Percentiles rank a stretch among this genome's conserved stretches.
Evolutionary conservation across 2,888 invertebrate genomes (phyloP).

Genomic region (Agrotis ipsilon): DNA sequence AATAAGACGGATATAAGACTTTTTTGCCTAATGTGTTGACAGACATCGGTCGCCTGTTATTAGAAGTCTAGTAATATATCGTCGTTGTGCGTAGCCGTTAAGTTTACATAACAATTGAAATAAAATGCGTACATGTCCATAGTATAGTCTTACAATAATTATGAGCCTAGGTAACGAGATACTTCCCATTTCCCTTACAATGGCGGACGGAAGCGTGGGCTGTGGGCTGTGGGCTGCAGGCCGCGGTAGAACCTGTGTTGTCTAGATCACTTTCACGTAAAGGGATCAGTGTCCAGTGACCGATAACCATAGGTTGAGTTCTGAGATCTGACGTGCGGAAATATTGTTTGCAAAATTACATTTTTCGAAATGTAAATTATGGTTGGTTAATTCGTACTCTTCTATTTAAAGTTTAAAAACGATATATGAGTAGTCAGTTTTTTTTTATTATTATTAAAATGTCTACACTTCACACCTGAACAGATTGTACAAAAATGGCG

Average conservation of each 20-base stretch:
- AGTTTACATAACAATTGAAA: neutral
- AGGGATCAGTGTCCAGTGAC: conserved; percentile 61
- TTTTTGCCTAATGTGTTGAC: no score
- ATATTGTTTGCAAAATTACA: no score
- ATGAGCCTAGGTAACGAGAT: conserved; percentile 39
- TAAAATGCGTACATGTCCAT: neutral
- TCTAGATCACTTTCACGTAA: conserved; percentile 71
- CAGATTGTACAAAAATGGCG: neutral
- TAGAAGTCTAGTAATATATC: no score
- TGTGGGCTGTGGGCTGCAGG: conserved; percentile 16
- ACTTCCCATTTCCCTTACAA: conserved; percentile 56
- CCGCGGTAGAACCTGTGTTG: conserved; percentile 46
- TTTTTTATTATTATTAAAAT: no score
- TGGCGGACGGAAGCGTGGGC: conserved; percentile 52
- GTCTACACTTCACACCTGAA: neutral
- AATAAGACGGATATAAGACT: no score
- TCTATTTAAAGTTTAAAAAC: no score
- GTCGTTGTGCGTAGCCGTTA: neutral
- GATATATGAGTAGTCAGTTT: no score
- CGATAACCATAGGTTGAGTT: conserved; percentile 46
- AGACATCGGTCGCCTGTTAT: no score
- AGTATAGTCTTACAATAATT: conserved; percentile 24
- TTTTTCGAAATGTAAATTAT: no score
- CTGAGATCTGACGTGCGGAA: neutral
- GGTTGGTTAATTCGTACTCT: no score